These are phyloP conservation scores for Dendrolimus pini DNA, from an alignment of 2,888 invertebrate genomes.

Conservation along the genomic window DNA sequence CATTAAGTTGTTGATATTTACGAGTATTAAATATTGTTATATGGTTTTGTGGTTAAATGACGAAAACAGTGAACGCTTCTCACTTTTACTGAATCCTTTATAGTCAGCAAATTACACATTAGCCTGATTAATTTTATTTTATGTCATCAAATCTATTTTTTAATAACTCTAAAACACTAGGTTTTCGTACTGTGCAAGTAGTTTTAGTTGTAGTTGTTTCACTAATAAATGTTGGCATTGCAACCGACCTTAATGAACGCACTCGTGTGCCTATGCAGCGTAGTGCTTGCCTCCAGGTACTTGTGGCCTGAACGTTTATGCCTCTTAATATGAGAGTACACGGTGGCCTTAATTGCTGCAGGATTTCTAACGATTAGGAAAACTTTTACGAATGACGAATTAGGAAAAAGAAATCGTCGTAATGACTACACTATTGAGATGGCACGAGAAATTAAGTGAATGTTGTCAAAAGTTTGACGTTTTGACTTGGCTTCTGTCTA, in stretches of 20 bases:
- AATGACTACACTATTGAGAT: not conserved
- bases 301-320: constrained; percentile 34
- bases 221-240: constrained; percentile 37
- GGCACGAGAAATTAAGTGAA: not conserved
- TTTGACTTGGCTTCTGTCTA: no score
- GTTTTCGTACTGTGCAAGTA: constrained; percentile 26
- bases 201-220: constrained; percentile 21
- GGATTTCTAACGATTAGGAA: constrained; percentile 8
- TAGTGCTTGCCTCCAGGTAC: constrained; percentile 26
- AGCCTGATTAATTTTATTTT: no score
- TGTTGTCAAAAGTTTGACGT: no score
- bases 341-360: constrained; percentile 27
- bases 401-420: constrained; percentile 4
- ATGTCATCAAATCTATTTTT: no score
- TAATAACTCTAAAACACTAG: no score
- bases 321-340: constrained; percentile 28
- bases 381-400: constrained; percentile 16
- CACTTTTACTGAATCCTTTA: no score
- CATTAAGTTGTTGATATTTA: no score
- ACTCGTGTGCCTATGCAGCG: constrained; percentile 34
- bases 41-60: no score
- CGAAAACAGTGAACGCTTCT: no score
- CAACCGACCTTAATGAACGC: constrained; percentile 53
- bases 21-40: no score
- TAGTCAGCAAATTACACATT: no score